phyloP scores from a whole-genome alignment of 2,888 invertebrate genomes.

The Eupithecia exiguata region DNA sequence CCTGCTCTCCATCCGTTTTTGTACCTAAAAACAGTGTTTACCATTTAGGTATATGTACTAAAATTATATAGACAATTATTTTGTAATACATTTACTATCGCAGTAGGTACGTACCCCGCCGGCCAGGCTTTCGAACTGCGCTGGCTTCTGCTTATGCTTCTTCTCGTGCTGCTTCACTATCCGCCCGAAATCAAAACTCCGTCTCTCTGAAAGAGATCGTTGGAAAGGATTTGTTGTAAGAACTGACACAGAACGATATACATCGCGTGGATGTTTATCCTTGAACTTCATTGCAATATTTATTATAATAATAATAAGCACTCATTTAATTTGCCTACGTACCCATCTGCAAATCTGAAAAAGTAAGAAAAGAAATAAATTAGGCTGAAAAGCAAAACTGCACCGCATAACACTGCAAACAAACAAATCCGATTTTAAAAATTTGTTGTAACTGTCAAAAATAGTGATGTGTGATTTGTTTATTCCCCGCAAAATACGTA shows the following conservation, averaged over 20 bases:
- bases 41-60: background rate
- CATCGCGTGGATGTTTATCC: background rate
- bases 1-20: constrained; percentile 61
- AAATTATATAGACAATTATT: background rate
- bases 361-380: constrained; percentile 20
- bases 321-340: constrained; percentile 1
- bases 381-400: constrained; percentile 3
- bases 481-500: background rate
- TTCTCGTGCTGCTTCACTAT: constrained; percentile 65
- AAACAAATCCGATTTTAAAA: constrained; percentile 22
- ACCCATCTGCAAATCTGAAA: constrained; percentile 35
- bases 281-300: background rate
- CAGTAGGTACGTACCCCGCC: constrained; percentile 60
- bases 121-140: constrained; percentile 66
- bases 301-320: background rate
- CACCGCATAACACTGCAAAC: background rate
- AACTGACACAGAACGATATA: background rate
- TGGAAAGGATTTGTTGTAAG: background rate
- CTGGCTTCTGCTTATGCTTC: constrained; percentile 69
- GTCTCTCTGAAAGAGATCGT: constrained; percentile 59
- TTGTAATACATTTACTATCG: background rate
- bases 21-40: constrained; percentile 55
- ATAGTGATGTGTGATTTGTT: constrained; percentile 12
- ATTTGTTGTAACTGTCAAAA: constrained; percentile 24
- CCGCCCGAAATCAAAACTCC: constrained; percentile 66